Evolutionary conservation across 1,140 invertebrate species (phyloP).

Genomic region (Camponotus vicinus): DNA sequence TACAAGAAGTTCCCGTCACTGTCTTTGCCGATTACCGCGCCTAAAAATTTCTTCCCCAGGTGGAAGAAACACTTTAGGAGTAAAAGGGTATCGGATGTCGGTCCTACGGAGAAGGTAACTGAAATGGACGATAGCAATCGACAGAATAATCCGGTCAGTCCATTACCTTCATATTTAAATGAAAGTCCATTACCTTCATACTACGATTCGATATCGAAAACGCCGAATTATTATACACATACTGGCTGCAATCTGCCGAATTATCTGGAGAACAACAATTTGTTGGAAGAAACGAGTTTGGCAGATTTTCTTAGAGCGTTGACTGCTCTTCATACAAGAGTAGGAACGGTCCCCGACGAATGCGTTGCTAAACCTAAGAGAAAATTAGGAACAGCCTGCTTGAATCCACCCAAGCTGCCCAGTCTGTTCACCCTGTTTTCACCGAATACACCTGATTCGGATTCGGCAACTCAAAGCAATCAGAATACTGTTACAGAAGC

Average conservation of each 20-base stretch:
- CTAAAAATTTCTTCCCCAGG: constrained; percentile 76
- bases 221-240: constrained; percentile 78
- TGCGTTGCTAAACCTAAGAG: constrained; percentile 81
- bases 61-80: constrained; percentile 82
- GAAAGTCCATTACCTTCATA: not conserved
- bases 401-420: constrained; percentile 84
- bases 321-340: constrained; percentile 87
- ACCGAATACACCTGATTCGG: constrained; percentile 64
- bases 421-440: constrained; percentile 84
- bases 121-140: constrained; percentile 35
- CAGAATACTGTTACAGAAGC: constrained; percentile 76
- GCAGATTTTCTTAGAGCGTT: constrained; percentile 91
- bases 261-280: constrained; percentile 84
- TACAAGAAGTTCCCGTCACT: constrained; percentile 78
- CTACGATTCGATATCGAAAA: constrained; percentile 51
- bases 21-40: constrained; percentile 78
- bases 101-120: constrained; percentile 66
- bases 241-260: constrained; percentile 73
- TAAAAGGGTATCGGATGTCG: constrained; percentile 71
- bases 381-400: constrained; percentile 87
- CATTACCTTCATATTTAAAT: constrained; percentile 6
- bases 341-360: constrained; percentile 79
- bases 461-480: constrained; percentile 74
- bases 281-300: constrained; percentile 92
- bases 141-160: not conserved